Percentiles rank a stretch among this genome's conserved stretches.
These are phyloP conservation scores for Formicarius rufipectus DNA, from an alignment of 2,113 vertebrate species.

Conservation along the genomic window DNA sequence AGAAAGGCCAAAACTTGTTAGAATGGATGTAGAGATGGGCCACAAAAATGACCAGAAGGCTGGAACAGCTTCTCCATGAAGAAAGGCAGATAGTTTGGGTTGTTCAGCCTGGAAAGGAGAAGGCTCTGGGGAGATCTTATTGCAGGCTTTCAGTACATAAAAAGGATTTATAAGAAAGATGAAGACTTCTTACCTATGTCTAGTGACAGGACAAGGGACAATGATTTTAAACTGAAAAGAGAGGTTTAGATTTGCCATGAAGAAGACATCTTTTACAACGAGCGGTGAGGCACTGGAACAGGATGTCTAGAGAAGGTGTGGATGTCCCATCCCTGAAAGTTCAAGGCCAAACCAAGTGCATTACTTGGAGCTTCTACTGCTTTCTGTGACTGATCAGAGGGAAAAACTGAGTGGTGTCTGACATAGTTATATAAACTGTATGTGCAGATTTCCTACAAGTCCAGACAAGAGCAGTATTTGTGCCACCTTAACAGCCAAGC, in stretches of 20 bases:
- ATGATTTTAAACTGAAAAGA: neutral
- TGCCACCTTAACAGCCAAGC: neutral
- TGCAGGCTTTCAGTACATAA: neutral
- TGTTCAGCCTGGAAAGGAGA: too few species aligned
- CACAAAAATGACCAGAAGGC: neutral
- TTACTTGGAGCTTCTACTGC: neutral
- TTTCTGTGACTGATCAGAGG: neutral
- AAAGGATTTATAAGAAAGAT: neutral
- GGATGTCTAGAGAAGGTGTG: neutral
- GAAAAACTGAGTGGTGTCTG: neutral
- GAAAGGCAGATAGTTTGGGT: neutral
- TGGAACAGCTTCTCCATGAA: too few species aligned
- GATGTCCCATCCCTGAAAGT: neutral
- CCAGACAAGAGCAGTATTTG: neutral
- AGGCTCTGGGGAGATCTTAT: neutral
- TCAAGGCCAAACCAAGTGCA: neutral
- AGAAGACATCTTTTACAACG: neutral
- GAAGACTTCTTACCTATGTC: neutral
- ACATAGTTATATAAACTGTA: neutral
- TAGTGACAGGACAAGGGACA: neutral
- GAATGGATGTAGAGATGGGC: neutral
- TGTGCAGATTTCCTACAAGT: neutral
- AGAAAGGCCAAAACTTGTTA: neutral
- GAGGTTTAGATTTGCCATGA: neutral
- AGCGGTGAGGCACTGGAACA: neutral